Conservation (phyloP, 2,888 invertebrate species). For the Heteromurus nitidus region DNA sequence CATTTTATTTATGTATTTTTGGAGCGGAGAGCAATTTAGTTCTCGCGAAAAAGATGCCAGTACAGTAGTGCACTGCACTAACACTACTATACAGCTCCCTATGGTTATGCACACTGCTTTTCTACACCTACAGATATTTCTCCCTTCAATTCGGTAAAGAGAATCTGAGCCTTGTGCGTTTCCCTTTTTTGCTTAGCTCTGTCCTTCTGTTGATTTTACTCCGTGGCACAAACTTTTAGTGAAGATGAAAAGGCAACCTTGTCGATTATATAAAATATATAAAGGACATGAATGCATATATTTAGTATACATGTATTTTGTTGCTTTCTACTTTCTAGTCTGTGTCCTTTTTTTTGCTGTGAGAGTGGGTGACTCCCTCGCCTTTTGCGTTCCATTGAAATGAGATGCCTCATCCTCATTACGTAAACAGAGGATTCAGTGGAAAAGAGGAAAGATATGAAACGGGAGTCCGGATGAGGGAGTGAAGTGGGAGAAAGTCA, state of each 20-base stretch:
- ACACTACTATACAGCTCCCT: not conserved
- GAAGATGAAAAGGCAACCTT: not conserved
- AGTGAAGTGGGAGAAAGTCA: not conserved
- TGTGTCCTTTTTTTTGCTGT: not conserved
- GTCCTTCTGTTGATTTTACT: not conserved
- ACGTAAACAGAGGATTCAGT: not conserved
- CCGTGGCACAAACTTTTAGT: not conserved
- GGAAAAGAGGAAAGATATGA: no score
- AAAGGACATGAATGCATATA: no score
- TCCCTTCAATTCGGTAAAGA: not conserved
- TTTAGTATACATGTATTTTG: not conserved
- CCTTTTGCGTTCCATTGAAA: not conserved
- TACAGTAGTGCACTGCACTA: not conserved
- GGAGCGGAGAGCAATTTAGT: not conserved
- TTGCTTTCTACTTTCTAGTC: not conserved
- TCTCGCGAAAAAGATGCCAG: not conserved
- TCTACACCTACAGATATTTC: not conserved
- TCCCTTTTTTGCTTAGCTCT: not conserved
- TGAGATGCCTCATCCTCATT: conserved; percentile 6
- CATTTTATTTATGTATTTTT: not conserved
- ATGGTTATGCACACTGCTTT: not conserved
- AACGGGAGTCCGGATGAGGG: no score
- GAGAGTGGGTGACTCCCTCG: not conserved
- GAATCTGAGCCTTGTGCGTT: not conserved
- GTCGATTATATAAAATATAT: not conserved